These are phyloP conservation scores for Erithacus rubecula DNA, from an alignment of 2,797 vertebrate genomes.

Conservation along the genomic window DNA sequence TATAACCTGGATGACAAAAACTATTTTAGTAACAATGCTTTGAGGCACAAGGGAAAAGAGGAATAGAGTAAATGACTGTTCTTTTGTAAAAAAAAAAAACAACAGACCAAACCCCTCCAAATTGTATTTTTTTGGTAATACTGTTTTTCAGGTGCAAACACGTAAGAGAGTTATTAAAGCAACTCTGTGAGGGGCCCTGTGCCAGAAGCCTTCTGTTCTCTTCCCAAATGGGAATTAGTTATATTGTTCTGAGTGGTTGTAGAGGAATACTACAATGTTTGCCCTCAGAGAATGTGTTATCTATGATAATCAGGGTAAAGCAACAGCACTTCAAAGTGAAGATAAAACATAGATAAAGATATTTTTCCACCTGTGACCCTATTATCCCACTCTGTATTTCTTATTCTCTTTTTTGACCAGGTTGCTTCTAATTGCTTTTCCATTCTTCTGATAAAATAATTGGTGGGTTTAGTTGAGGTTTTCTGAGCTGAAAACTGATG, in stretches of 20 bases:
- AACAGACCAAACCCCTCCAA: background rate
- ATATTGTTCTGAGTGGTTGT: background rate
- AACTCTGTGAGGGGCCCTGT: background rate
- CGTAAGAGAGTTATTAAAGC: background rate
- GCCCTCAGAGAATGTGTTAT: background rate
- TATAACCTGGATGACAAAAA: background rate
- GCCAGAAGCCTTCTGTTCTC: background rate
- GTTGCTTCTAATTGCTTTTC: background rate
- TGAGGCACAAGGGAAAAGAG: background rate
- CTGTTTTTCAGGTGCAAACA: background rate
- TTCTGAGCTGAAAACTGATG: constrained; percentile 46
- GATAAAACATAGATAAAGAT: background rate
- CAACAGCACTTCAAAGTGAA: constrained; percentile 16
- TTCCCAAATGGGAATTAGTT: background rate
- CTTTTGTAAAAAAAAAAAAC: background rate
- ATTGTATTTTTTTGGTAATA: background rate
- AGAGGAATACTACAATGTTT: background rate
- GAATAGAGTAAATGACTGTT: background rate
- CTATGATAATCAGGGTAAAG: background rate
- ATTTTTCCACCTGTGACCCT: background rate
- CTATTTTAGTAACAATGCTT: background rate
- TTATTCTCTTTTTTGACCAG: background rate
- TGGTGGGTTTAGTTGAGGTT: constrained; percentile 28
- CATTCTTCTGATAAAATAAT: constrained; percentile 14
- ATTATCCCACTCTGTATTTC: background rate